phyloP scores from a whole-genome alignment of 1,140 invertebrate species.

The Panulirus ornatus region DNA sequence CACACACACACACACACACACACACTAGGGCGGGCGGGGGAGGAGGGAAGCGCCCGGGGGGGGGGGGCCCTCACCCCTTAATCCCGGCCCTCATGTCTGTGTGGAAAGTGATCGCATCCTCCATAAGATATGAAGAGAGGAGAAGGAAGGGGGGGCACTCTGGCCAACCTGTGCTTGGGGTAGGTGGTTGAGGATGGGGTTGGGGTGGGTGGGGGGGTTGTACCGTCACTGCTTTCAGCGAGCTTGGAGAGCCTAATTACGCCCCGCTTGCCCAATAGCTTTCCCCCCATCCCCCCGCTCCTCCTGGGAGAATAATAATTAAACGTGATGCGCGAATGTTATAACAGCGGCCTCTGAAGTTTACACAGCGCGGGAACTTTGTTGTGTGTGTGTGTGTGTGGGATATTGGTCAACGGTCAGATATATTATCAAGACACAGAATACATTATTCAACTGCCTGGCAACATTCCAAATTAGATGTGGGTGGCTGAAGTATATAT shows the following conservation, averaged over 20 bases:
- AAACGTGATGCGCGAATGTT: neutral
- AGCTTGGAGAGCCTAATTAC: no score
- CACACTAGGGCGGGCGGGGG: neutral
- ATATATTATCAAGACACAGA: neutral
- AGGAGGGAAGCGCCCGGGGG: neutral
- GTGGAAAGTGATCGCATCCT: neutral
- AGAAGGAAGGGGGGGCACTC: no score
- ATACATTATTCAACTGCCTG: neutral
- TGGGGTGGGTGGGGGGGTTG: no score
- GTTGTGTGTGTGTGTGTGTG: no score
- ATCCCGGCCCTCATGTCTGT: neutral
- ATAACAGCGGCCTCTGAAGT: neutral
- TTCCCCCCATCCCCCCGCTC: no score
- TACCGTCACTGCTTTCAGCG: no score
- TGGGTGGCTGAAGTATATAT: neutral
- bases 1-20: neutral
- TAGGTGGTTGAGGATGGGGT: no score
- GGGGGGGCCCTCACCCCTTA: neutral
- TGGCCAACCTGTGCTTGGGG: no score
- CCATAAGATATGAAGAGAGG: no score
- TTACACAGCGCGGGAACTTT: neutral
- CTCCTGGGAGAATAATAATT: neutral
- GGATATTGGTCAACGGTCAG: neutral
- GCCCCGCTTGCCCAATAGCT: no score
- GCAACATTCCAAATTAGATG: neutral